Evolutionary conservation across 2,113 vertebrate genomes (phyloP).

Genomic region (Siniperca knerii): DNA sequence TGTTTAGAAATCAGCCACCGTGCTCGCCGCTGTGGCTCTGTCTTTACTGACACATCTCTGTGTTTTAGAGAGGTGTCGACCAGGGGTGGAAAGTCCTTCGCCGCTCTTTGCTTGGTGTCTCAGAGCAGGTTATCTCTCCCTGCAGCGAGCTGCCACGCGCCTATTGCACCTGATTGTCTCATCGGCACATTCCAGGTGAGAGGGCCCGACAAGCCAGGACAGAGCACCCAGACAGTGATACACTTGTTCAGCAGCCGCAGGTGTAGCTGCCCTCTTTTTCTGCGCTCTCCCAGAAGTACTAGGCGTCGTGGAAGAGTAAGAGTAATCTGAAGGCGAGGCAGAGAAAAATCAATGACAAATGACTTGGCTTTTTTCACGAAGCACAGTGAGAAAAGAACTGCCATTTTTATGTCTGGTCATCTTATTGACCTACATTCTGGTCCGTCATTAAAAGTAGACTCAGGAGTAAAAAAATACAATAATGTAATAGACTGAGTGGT

Average conservation of each 20-base stretch:
- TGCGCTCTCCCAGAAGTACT: constrained; percentile 81
- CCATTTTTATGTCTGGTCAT: constrained; percentile 15
- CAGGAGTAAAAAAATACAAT: constrained; percentile 43
- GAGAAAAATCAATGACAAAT: constrained; percentile 63
- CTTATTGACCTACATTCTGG: constrained; percentile 47
- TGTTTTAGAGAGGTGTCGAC: constrained; percentile 46
- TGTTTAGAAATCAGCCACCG: constrained; percentile 75
- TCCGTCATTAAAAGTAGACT: constrained; percentile 52
- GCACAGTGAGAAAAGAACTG: constrained; percentile 38
- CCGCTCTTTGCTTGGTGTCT: constrained; percentile 77
- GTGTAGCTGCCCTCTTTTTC: constrained; percentile 90
- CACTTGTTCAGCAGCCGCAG: constrained; percentile 97
- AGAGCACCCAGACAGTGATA: constrained; percentile 91
- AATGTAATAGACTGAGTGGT: constrained; percentile 24
- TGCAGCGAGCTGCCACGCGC: constrained; percentile 94
- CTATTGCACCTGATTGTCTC: constrained; percentile 97
- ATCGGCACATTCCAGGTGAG: constrained; percentile 92
- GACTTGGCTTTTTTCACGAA: constrained; percentile 38
- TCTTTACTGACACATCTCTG: constrained; percentile 34
- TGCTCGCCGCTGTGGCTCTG: background rate
- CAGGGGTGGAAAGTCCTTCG: constrained; percentile 22
- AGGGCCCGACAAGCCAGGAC: constrained; percentile 87
- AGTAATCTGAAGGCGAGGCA: constrained; percentile 68
- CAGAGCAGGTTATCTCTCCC: constrained; percentile 83
- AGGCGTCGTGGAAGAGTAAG: constrained; percentile 79